Evolutionary conservation across 2,888 invertebrate species (phyloP).

Genomic region (Salticus scenicus): DNA sequence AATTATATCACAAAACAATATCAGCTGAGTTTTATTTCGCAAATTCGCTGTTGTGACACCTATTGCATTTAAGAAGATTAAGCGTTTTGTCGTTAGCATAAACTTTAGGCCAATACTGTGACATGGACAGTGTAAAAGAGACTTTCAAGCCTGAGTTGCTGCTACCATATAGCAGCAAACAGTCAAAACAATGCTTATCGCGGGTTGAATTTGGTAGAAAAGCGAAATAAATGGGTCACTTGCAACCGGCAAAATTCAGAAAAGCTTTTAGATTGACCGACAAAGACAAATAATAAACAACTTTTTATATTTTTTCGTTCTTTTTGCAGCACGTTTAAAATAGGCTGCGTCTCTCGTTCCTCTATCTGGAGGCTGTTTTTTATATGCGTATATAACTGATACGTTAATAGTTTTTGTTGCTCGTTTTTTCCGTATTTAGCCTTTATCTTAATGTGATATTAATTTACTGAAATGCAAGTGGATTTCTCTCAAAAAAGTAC

Average conservation of each 20-base stretch:
- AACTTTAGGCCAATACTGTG: too few relatives aligned
- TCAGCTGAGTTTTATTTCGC: too few relatives aligned
- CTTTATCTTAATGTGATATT: background rate
- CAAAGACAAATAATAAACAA: slow-evolving; percentile 42
- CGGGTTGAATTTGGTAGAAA: slow-evolving; percentile 26
- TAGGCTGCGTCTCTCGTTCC: slow-evolving; percentile 5
- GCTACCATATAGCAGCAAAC: slow-evolving; percentile 34
- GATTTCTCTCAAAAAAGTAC: background rate
- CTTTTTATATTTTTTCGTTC: slow-evolving; percentile 11
- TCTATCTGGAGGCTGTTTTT: slow-evolving; percentile 6
- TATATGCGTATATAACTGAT: background rate
- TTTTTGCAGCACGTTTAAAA: slow-evolving; percentile 3
- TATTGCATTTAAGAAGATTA: too few relatives aligned
- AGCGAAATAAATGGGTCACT: slow-evolving; percentile 54
- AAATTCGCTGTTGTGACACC: too few relatives aligned
- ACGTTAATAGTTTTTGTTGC: background rate
- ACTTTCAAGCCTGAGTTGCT: slow-evolving; percentile 40
- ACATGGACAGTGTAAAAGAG: too few relatives aligned
- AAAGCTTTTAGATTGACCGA: slow-evolving; percentile 55
- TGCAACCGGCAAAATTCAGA: slow-evolving; percentile 52
- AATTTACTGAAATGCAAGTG: background rate
- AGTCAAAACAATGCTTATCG: slow-evolving; percentile 49
- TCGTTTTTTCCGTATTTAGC: background rate
- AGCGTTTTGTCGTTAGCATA: too few relatives aligned
- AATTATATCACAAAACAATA: too few relatives aligned